These are phyloP conservation scores for Ammospiza maritima DNA, from an alignment of 2,797 vertebrate genomes.

Conservation along the genomic window DNA sequence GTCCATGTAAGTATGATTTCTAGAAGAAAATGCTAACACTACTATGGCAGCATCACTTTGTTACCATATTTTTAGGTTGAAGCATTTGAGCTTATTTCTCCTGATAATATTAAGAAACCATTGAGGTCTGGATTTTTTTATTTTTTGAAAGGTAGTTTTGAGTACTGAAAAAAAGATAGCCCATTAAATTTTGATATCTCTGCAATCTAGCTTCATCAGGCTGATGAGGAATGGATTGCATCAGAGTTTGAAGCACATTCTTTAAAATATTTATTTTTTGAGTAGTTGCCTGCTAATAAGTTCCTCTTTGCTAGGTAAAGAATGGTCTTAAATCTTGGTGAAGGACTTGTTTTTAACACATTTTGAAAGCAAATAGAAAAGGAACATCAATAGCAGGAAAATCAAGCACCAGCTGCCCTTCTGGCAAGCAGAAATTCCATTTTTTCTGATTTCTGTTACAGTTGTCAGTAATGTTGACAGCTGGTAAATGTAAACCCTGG, in stretches of 20 bases:
- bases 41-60: background rate
- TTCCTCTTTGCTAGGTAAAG: background rate
- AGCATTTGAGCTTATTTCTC: background rate
- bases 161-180: background rate
- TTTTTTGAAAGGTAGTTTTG: background rate
- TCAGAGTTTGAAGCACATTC: background rate
- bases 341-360: background rate
- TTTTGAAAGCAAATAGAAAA: conserved; percentile 7
- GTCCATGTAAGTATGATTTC: conserved; percentile 7
- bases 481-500: conserved; percentile 64
- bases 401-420: conserved; percentile 44
- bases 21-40: conserved; percentile 30
- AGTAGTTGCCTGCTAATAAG: background rate
- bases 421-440: conserved; percentile 37
- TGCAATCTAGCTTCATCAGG: background rate
- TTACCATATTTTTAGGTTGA: conserved; percentile 46
- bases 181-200: background rate
- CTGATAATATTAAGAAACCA: background rate
- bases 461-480: conserved; percentile 68
- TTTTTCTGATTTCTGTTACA: conserved; percentile 64
- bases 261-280: background rate
- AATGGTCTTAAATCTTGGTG: background rate
- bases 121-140: background rate
- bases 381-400: background rate
- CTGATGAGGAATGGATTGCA: background rate